Conservation (phyloP, 92 coral and sea anemone genomes). For the Bergia sp. region DNA sequence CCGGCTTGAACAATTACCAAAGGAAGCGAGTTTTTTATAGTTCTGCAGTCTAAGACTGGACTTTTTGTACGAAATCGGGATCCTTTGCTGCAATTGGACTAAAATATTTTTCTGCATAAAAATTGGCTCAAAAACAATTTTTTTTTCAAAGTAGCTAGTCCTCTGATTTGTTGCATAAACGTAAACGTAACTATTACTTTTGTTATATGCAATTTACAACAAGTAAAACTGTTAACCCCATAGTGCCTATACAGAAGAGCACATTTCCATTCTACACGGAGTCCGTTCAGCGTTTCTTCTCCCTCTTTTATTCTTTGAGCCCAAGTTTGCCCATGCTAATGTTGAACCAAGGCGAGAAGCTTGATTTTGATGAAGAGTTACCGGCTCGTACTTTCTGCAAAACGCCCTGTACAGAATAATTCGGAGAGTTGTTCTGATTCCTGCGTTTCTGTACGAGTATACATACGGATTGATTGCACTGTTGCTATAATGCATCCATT, state of each 20-base stretch:
- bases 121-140: too few species aligned
- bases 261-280: not conserved
- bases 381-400: constrained; percentile 45
- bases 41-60: too few species aligned
- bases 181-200: too few species aligned
- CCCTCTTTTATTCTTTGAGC: not conserved
- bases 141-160: too few species aligned
- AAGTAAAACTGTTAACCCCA: too few species aligned
- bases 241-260: constrained; percentile 8
- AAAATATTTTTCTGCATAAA: too few species aligned
- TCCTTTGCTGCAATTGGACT: too few species aligned
- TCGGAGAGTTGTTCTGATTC: constrained; percentile 69
- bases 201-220: too few species aligned
- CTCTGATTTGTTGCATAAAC: too few species aligned
- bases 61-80: too few species aligned
- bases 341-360: not conserved
- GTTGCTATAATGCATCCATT: constrained; percentile 88
- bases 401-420: constrained; percentile 38
- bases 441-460: constrained; percentile 83
- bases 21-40: too few species aligned
- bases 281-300: not conserved
- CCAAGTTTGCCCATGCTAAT: not conserved
- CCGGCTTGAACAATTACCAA: too few species aligned
- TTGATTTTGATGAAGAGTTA: not conserved
- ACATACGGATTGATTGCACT: constrained; percentile 85